Base-by-base conservation (phyloP, 2,797 vertebrate species). In the Jordanella pulchra region DNA sequence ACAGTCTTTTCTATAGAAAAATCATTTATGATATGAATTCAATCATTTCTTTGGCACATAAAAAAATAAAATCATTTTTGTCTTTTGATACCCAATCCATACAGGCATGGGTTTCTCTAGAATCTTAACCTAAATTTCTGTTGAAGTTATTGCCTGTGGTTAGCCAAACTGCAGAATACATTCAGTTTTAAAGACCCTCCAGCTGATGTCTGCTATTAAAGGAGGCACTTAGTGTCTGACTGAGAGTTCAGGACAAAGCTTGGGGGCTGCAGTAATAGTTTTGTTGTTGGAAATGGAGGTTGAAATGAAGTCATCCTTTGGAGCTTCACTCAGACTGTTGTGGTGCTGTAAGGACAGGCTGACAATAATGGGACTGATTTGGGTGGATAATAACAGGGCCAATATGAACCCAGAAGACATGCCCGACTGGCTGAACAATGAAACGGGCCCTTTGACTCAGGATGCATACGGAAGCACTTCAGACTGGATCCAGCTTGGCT, bases 401-500 rank as follows among this genome's bases (percentile, higher is more conserved):
- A 53, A 77, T 86, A 82, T 89, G 87, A 91, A 89, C 90, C 89
- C 85, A 69, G 71, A 81, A 74, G 81, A 75, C 81, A 84, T 60
- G 77, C 74, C 71, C 60, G 6, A 72, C 67, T 35, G 63, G 64
- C 77, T 78, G 84, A 89, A 89, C 75, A 90, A 80, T 84, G 81
- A 84, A 87, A 91, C 17, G 67, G 82, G 78, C 56, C 81, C 72
- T 87, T 78, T 76, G 82, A 89, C 77, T 87, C 77, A 67, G 84
- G 84, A 89, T 85, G 82, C 93, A 91, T 89, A 89, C 90, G 82
- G 87, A 91, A 92, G 90, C 90, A 89, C 90, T 93, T 93, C 88
- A 87, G 79, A 89, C 80, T 85, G 74, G 79, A 92, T 90, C 89
- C 71, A 69, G 84, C 87, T 85, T 87, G 87, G 85, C 87, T 82